Evolutionary conservation across 2,797 vertebrate species (phyloP), one percentile per base, ranked within the genome.

Genomic region (Acanthis flammea): DNA sequence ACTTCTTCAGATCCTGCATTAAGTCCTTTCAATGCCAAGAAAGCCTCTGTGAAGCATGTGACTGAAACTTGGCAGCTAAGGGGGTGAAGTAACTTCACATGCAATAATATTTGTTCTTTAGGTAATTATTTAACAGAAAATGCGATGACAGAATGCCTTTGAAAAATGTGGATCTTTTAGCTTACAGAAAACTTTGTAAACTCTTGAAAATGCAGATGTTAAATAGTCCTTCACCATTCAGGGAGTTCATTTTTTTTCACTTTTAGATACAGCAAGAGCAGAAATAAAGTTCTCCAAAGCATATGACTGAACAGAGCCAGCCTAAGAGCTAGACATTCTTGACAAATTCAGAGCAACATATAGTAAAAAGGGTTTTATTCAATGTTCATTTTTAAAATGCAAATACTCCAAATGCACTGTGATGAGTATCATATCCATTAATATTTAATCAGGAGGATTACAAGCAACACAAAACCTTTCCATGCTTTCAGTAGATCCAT

Each of bases 1-100:
- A 70, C 71, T 87, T 84, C 61, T 92, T 92, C 86, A 79, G 88
- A 88, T 79, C 88, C 90, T 71, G 62, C 61, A 58, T 31, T 79
- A 82, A 86, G 41, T 50, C 79, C 48, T 90, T 86, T 60, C 60
- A 50, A 53, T 67, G 80, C 80, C 23, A 21, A 86, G 74, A 42
- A 67, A 90, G 83, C 62, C 83, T 94, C 88, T 63, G 70, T 66
- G 63, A 67, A 88, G 71, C 93, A 95, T 11, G 83, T 95, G 90
- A 96, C 93, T 94, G 94, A 96, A 97, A 96, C 93, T 81, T 95
- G 95, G 96, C 95, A 95, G 86, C 60, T 30, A 25, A 3, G 45
- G 42, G 44, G 66, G 74, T 88, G 86, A 95, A 93, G 70, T 88
- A 95, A 90, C 55, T 92, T 41, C 55, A 57, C 37, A 68, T 30